Base-by-base conservation (phyloP, 2,888 invertebrate species). In the Aporophyla lueneburgensis region DNA sequence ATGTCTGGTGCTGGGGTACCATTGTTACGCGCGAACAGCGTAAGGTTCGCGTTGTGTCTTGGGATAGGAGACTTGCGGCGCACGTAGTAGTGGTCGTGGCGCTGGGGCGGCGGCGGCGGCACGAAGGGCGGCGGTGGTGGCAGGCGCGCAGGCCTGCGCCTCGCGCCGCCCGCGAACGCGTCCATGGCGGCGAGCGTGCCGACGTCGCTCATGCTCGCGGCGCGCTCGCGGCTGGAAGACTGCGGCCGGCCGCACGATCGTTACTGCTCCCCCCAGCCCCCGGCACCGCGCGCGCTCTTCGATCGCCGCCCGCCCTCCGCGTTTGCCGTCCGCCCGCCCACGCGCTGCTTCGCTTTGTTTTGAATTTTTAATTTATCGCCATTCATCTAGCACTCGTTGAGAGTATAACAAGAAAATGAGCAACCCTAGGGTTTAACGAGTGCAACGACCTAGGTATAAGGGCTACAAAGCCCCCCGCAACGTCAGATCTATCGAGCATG, bases 181-280 rank as follows among this genome's bases (percentile, higher is more conserved):
- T 96, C 96, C 96, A 95, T 96, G 88, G 95, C 96, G 93, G 96
- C 96, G 94, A 96, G 96, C 95, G 96, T 96, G 93, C 96, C 96
- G 92, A 96, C 96, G 95, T 96, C 96, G 95, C 96, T 94, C 96
- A 96, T 96, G 95, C 94, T 96, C 94, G 92, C 96, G 92, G 92
- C 94, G 93, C 94, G 94, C 97, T 97, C 92, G 94, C 95, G 93
- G 94, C 94, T 95, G 95, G 95, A 95, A 95, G 94, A 96, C 96
- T 95, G 96, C 95, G 95, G 92, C 94, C 94, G 92, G 90, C 89
- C 90, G 89, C 87, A 88, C 93, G 93, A 93, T 93, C 93, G 92
- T 94, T 94, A 93, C 93, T 91, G 89, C 93, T 91, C 92, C 93
- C 92, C 92, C 90, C 93, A 88, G 89, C 90, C 93, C 92, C 93